Conservation (phyloP, 1,140 invertebrate genomes). For the Ericerus pela region DNA sequence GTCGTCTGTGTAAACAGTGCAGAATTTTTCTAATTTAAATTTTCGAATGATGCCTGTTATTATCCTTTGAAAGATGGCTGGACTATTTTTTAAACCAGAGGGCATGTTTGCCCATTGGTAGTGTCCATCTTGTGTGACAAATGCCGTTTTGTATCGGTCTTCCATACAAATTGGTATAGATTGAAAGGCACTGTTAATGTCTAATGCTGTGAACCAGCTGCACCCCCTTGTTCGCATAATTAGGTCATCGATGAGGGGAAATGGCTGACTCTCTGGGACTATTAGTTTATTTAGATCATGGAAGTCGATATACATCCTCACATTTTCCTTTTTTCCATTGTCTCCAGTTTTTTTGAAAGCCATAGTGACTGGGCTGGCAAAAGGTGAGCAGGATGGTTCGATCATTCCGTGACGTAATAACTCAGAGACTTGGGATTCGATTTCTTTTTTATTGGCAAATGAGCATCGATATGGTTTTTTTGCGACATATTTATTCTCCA, state of each 20-base stretch:
- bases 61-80: conserved; percentile 31
- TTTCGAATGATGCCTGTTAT: conserved; percentile 15
- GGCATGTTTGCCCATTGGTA: conserved; percentile 28
- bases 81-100: conserved; percentile 29
- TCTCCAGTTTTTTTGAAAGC: conserved; percentile 29
- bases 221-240: conserved; percentile 26
- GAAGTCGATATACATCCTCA: conserved; percentile 29
- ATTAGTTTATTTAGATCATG: conserved; percentile 30
- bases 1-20: conserved; percentile 22
- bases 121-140: conserved; percentile 30
- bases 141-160: conserved; percentile 29
- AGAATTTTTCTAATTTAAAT: conserved; percentile 15
- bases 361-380: too few species aligned
- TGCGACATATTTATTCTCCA: too few species aligned
- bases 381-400: too few species aligned
- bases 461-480: too few species aligned
- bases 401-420: too few species aligned
- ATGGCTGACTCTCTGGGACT: conserved; percentile 29
- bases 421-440: too few species aligned
- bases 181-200: conserved; percentile 32
- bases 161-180: conserved; percentile 27
- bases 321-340: too few species aligned
- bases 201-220: conserved; percentile 28
- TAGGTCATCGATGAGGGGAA: conserved; percentile 29
- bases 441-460: too few species aligned